These are phyloP conservation scores for Encarsia formosa DNA, from an alignment of 2,888 invertebrate species.

Conservation along the genomic window DNA sequence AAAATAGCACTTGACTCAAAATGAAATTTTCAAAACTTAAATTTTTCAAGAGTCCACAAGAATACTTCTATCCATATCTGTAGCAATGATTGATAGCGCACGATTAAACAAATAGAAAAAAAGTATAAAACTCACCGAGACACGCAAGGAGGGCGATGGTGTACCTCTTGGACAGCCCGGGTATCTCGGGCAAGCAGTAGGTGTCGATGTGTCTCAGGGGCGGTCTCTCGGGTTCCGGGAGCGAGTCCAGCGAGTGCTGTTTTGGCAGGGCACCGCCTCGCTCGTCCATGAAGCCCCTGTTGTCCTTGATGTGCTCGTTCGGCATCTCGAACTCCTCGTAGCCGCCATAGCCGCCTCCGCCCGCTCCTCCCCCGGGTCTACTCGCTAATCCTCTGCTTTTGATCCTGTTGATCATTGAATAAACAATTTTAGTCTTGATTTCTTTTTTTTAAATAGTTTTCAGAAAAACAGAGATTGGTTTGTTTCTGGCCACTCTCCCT, in stretches of 20 bases:
- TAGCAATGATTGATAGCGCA: too few species aligned
- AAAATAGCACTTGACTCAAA: too few species aligned
- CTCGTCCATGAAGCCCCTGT: constrained; percentile 49
- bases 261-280: constrained; percentile 40
- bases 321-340: constrained; percentile 55
- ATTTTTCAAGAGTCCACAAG: too few species aligned
- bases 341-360: constrained; percentile 33
- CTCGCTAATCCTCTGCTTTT: constrained; percentile 1
- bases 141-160: constrained; percentile 84
- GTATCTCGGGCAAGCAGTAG: constrained; percentile 81
- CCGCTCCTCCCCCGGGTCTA: not conserved
- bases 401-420: constrained; percentile 2
- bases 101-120: too few species aligned
- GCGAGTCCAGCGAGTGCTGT: constrained; percentile 58
- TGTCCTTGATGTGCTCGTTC: constrained; percentile 47
- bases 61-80: too few species aligned
- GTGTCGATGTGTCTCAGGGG: constrained; percentile 83
- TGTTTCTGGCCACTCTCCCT: too few species aligned
- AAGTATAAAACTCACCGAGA: constrained; percentile 54
- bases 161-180: constrained; percentile 80
- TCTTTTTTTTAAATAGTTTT: not conserved
- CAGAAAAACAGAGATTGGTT: too few species aligned
- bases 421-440: not conserved
- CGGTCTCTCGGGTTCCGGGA: constrained; percentile 80
- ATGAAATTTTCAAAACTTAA: too few species aligned